These are phyloP conservation scores for Phoebastria nigripes DNA, from an alignment of 2,797 vertebrate species.

Conservation along the genomic window DNA sequence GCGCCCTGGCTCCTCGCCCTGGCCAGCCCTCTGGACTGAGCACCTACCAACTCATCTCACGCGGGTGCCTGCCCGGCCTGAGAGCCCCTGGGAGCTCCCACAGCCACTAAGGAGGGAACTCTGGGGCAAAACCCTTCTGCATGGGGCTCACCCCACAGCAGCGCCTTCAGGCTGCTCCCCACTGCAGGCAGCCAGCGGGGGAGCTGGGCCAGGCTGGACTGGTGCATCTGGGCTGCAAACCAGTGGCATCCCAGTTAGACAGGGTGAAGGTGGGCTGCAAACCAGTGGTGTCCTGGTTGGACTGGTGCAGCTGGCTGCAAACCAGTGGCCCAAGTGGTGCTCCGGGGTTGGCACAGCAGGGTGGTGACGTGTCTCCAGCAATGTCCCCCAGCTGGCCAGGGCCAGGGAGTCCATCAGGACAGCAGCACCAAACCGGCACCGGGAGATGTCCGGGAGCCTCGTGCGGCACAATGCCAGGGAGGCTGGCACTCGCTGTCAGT, in stretches of 20 bases:
- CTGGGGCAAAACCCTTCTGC: not conserved
- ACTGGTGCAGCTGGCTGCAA: not conserved
- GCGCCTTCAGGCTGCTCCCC: not conserved
- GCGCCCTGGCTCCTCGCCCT: not conserved
- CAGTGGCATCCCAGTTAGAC: not conserved
- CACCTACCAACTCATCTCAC: not conserved
- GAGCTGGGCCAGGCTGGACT: not conserved
- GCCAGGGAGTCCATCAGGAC: not conserved
- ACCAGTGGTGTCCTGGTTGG: too few species aligned
- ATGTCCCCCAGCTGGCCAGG: not conserved
- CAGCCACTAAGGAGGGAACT: not conserved
- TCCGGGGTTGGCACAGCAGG: not conserved
- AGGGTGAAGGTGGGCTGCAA: not conserved
- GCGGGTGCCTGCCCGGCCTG: not conserved
- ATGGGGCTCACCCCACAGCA: not conserved
- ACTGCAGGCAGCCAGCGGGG: not conserved
- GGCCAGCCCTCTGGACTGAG: not conserved
- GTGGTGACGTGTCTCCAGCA: not conserved
- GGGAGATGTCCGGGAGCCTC: rapidly evolving
- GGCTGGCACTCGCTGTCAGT: not conserved
- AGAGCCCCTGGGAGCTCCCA: not conserved
- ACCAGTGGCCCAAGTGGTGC: not conserved
- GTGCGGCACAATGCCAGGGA: rapidly evolving
- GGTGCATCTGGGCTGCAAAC: not conserved
- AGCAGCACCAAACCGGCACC: not conserved